phyloP scores from a whole-genome alignment of 2,797 vertebrate genomes.

The Ptychadena robeensis region DNA sequence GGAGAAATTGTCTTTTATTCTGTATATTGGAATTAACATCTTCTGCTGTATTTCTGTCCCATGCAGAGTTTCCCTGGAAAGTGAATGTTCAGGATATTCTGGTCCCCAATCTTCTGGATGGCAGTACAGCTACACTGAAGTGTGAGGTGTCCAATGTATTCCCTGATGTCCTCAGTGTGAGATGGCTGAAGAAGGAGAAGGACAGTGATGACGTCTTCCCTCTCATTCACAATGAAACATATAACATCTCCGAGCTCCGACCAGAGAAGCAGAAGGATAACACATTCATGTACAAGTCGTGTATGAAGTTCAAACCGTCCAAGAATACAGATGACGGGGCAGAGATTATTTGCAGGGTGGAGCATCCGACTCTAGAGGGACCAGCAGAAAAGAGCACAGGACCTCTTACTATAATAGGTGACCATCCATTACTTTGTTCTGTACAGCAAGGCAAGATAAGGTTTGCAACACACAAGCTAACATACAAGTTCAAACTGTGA shows the following conservation, averaged over 20 bases:
- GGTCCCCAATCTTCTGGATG: slow-evolving; percentile 24
- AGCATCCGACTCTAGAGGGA: slow-evolving; percentile 21
- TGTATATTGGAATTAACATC: no score
- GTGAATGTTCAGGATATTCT: slow-evolving; percentile 36
- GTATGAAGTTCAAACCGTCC: slow-evolving; percentile 39
- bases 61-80: slow-evolving; percentile 42
- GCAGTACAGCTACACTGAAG: slow-evolving; percentile 8
- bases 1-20: no score
- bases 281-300: slow-evolving; percentile 4
- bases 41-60: background rate
- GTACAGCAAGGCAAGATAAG: no score
- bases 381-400: slow-evolving; percentile 5
- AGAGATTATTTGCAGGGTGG: slow-evolving; percentile 46
- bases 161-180: slow-evolving; percentile 28
- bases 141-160: slow-evolving; percentile 48
- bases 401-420: slow-evolving; percentile 43
- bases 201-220: background rate
- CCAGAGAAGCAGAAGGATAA: slow-evolving; percentile 33
- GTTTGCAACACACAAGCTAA: no score
- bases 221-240: slow-evolving; percentile 4
- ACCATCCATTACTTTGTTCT: background rate
- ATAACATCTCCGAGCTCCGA: slow-evolving; percentile 1
- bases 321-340: slow-evolving; percentile 14
- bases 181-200: slow-evolving; percentile 45
- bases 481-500: no score